These are phyloP conservation scores for Arrhamphus sclerolepis DNA, from an alignment of 2,797 vertebrate genomes.

Conservation along the genomic window DNA sequence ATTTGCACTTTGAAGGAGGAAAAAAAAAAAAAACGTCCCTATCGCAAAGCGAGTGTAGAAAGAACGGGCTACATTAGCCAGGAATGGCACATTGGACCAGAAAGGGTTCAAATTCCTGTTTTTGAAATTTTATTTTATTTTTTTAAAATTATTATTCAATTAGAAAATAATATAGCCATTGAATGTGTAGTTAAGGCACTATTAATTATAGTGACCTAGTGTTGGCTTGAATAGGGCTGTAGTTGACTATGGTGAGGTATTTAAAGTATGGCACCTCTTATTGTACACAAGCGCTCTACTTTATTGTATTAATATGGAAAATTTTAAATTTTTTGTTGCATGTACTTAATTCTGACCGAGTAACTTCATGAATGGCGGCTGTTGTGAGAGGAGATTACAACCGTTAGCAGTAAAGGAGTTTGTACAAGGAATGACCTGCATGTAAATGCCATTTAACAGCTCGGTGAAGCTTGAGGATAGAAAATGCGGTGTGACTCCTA, in stretches of 20 bases:
- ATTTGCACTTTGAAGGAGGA: constrained; percentile 77
- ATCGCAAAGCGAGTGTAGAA: constrained; percentile 72
- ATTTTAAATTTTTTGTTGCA: not conserved
- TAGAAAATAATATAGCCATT: constrained; percentile 51
- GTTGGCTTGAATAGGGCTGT: constrained; percentile 10
- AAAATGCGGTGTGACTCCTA: too few relatives aligned
- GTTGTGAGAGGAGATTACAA: too few relatives aligned
- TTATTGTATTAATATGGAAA: constrained; percentile 3
- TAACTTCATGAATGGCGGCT: too few relatives aligned
- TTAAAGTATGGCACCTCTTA: constrained; percentile 22
- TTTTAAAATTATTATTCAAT: too few relatives aligned
- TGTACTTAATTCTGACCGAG: too few relatives aligned
- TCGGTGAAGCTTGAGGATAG: too few relatives aligned
- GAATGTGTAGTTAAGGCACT: constrained; percentile 34
- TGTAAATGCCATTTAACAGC: too few relatives aligned
- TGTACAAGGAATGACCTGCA: too few relatives aligned
- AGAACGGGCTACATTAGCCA: constrained; percentile 54
- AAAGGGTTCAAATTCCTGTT: constrained; percentile 73
- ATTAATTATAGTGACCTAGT: constrained; percentile 24
- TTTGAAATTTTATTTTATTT: constrained; percentile 69
- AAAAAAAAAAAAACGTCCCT: too few relatives aligned
- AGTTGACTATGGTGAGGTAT: constrained; percentile 31
- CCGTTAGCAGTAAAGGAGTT: too few relatives aligned
- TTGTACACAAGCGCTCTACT: constrained; percentile 28
- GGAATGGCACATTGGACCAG: constrained; percentile 66